phyloP scores from a whole-genome alignment of 1,140 invertebrate species.

The Cyclargus thomasi region DNA sequence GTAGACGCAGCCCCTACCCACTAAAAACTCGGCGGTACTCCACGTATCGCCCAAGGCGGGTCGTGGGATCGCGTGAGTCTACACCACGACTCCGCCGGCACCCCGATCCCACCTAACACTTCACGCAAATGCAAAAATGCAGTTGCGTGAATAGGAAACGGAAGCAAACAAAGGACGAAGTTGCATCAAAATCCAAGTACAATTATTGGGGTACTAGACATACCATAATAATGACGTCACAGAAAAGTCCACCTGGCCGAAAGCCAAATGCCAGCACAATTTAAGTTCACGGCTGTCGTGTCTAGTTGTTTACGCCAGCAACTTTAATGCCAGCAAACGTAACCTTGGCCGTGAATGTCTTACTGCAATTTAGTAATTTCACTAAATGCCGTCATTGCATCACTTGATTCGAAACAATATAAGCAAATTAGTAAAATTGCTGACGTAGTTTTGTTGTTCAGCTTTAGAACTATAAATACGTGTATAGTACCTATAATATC shows the following conservation, averaged over 20 bases:
- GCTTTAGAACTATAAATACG: neutral
- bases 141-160: no score
- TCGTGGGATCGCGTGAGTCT: no score
- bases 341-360: neutral
- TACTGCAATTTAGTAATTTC: slow-evolving; percentile 1
- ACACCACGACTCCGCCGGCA: no score
- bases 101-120: no score
- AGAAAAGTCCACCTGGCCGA: neutral
- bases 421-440: neutral
- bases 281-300: neutral
- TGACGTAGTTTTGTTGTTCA: neutral
- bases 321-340: neutral
- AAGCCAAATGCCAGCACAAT: neutral
- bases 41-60: no score
- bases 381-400: neutral
- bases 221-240: neutral
- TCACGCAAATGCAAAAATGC: no score
- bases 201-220: no score
- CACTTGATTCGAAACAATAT: neutral
- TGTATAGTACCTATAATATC: neutral
- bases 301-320: neutral
- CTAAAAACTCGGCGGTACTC: no score
- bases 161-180: no score
- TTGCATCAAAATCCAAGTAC: no score
- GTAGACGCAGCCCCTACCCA: no score